Conservation (phyloP, 2,888 invertebrate genomes). For the Eubasilissa splendida region DNA sequence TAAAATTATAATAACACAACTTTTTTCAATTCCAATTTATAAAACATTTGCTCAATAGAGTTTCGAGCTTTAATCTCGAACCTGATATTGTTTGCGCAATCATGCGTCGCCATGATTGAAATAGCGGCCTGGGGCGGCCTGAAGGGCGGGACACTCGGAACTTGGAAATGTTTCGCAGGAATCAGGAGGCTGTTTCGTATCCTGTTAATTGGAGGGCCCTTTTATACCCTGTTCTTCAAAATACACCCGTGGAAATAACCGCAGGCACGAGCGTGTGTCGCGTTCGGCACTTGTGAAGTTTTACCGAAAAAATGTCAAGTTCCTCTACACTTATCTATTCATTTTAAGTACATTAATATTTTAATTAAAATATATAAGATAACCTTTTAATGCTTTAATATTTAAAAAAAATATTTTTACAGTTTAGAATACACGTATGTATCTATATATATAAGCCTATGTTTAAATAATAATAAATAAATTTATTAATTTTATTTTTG, state of each 20-base stretch:
- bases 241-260: constrained; percentile 18
- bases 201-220: constrained; percentile 54
- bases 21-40: constrained; percentile 18
- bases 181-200: constrained; percentile 36
- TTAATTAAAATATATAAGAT: no score
- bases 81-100: constrained; percentile 5
- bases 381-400: no score
- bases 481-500: no score
- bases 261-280: constrained; percentile 6
- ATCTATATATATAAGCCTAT: no score
- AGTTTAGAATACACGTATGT: no score
- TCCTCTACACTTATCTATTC: neutral
- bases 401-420: no score
- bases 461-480: no score
- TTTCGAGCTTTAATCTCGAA: constrained; percentile 3
- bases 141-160: constrained; percentile 38
- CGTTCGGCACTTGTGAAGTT: neutral
- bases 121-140: constrained; percentile 13
- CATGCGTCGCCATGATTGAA: constrained; percentile 10
- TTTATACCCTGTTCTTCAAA: constrained; percentile 41
- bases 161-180: constrained; percentile 50
- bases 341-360: no score
- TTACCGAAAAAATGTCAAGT: neutral
- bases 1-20: constrained; percentile 5
- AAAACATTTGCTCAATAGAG: neutral